Evolutionary conservation across 2,113 vertebrate species (phyloP).

Genomic region (Psophia crepitans): DNA sequence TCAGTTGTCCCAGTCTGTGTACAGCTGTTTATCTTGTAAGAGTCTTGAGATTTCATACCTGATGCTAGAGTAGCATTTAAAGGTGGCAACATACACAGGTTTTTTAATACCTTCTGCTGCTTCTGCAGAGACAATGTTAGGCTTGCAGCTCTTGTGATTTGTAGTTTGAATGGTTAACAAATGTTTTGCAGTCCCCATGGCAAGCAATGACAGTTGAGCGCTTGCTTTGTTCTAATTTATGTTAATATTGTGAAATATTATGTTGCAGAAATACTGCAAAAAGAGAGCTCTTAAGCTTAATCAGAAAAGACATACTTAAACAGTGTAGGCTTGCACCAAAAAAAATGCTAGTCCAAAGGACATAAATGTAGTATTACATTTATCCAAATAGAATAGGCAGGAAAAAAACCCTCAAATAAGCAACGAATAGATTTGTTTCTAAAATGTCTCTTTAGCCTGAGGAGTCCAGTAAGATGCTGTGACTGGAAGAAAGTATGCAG

Average conservation of each 20-base stretch:
- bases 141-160: background rate
- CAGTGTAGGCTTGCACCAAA: background rate
- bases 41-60: background rate
- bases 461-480: background rate
- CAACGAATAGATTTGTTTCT: slow-evolving; percentile 17
- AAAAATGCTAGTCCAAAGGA: background rate
- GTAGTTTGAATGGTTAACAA: background rate
- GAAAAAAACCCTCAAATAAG: background rate
- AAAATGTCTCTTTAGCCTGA: background rate
- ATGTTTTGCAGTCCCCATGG: background rate
- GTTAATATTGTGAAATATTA: background rate
- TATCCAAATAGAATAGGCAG: background rate
- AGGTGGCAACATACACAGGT: background rate
- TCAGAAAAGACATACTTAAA: background rate
- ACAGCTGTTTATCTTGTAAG: background rate
- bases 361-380: background rate
- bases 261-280: background rate
- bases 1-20: background rate
- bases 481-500: background rate
- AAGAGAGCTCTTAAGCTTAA: background rate
- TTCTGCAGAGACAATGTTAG: background rate
- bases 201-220: background rate
- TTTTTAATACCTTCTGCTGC: background rate
- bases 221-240: slow-evolving; percentile 7
- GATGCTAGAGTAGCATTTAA: background rate